These are phyloP conservation scores for Hycleus cichorii DNA, from an alignment of 1,140 invertebrate species.

Conservation along the genomic window DNA sequence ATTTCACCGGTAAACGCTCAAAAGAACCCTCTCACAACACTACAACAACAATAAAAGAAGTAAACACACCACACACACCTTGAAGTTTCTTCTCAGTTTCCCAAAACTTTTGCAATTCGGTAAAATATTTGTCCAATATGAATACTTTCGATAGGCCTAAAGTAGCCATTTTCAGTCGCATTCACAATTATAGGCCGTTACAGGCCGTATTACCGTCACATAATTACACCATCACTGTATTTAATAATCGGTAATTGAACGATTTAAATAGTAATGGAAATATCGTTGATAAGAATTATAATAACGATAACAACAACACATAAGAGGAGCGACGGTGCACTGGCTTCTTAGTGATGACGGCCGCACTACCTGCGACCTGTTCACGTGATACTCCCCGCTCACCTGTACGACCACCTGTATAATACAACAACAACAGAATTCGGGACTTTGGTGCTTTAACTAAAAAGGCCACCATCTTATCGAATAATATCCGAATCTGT, in stretches of 20 bases:
- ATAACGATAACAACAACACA: conserved; percentile 2
- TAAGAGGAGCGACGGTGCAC: conserved; percentile 17
- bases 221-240: conserved; percentile 2
- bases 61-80: conserved; percentile 54
- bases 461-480: too few species aligned
- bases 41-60: neutral
- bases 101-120: conserved; percentile 93
- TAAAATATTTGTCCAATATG: conserved; percentile 96
- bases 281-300: neutral
- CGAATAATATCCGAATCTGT: too few species aligned
- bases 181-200: conserved; percentile 17
- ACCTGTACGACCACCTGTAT: conserved; percentile 26
- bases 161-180: conserved; percentile 63
- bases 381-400: conserved; percentile 30
- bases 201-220: conserved; percentile 34
- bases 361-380: conserved; percentile 28
- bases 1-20: neutral
- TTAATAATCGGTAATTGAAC: neutral
- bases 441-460: conserved; percentile 1
- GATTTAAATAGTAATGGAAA: too few species aligned
- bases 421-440: conserved; percentile 1
- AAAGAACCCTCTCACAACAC: neutral
- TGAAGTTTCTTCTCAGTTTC: conserved; percentile 92
- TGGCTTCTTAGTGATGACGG: conserved; percentile 14
- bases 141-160: conserved; percentile 91